phyloP scores from a whole-genome alignment of 2,797 vertebrate species.

The Karalla daura region DNA sequence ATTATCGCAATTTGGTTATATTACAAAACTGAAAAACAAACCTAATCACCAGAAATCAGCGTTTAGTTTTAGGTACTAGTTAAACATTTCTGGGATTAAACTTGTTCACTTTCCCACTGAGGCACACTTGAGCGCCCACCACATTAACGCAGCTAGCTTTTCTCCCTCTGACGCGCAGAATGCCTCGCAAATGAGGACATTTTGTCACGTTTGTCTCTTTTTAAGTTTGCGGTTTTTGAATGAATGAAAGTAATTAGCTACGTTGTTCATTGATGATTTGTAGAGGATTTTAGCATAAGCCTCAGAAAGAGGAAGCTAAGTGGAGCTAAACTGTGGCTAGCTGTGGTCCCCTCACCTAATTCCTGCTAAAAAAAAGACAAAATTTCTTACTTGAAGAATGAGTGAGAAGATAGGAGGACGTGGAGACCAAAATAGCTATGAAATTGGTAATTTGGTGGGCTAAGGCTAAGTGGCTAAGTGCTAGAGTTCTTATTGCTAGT shows the following conservation, averaged over 20 bases:
- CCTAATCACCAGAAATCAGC: neutral
- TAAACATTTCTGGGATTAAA: neutral
- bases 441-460: too few relatives aligned
- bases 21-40: slow-evolving; percentile 1
- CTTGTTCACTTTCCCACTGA: neutral
- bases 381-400: too few relatives aligned
- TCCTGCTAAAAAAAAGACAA: neutral
- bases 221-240: neutral
- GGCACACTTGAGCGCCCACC: too few relatives aligned
- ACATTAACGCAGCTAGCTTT: too few relatives aligned
- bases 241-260: neutral
- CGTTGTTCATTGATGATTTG: neutral
- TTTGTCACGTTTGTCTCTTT: too few relatives aligned
- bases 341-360: neutral
- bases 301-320: too few relatives aligned
- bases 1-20: slow-evolving; percentile 1
- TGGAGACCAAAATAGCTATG: too few relatives aligned
- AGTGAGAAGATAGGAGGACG: too few relatives aligned
- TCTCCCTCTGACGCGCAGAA: too few relatives aligned
- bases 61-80: neutral
- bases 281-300: neutral
- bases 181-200: too few relatives aligned
- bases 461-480: too few relatives aligned
- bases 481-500: too few relatives aligned
- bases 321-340: neutral